Conservation (phyloP, 1,140 invertebrate species). For the roundworm (Caenorhabditis elegans) region WBcel235 BX284604.4:8834501-8835000, state of each 20-base stretch:
- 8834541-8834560: slow-evolving; percentile 35
- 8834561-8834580: not conserved
- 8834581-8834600: slow-evolving; percentile 32
- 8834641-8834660: slow-evolving; percentile 36
- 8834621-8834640: slow-evolving; percentile 38
- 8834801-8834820: slow-evolving; percentile 41
- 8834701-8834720: slow-evolving; percentile 45
- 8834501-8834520: slow-evolving; percentile 46
- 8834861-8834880: not conserved
- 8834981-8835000: not conserved
- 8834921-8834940: not conserved
- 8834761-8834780: slow-evolving; percentile 22
- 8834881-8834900: too few relatives aligned
- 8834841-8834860: slow-evolving; percentile 28
- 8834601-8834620: slow-evolving; percentile 17
- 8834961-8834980: not conserved
- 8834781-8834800: slow-evolving; percentile 36
- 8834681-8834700: slow-evolving; percentile 40
- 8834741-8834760: too few relatives aligned
- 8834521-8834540: slow-evolving; percentile 42
- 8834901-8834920: not conserved
- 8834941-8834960: not conserved
- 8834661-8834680: slow-evolving; percentile 44
- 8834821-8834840: slow-evolving; percentile 47
- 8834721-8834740: slow-evolving; percentile 22